A percentile compares a stretch with the other conserved stretches of the same genome.
Conservation (phyloP, 2,797 vertebrate genomes). For the Alauda arvensis region DNA sequence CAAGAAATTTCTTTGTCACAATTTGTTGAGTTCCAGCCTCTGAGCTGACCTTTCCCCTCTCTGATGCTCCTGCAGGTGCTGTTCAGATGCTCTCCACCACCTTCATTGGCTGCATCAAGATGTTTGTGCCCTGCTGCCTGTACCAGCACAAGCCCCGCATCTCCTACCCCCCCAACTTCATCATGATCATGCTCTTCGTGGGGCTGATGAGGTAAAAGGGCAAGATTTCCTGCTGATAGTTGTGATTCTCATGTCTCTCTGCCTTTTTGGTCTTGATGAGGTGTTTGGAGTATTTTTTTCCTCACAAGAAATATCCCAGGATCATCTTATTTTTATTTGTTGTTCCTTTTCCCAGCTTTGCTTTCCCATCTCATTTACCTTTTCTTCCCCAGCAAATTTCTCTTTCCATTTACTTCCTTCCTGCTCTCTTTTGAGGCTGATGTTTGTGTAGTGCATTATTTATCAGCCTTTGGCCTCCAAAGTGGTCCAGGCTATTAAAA, state of each 20-base stretch:
- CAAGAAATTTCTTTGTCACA: fast-evolving
- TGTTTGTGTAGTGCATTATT: background rate
- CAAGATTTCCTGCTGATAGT: background rate
- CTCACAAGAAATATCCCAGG: fast-evolving
- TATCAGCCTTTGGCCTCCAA: background rate
- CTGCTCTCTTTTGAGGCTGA: background rate
- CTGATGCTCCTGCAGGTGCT: slow-evolving; percentile 74
- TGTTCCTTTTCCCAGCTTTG: background rate
- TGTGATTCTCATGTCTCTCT: background rate
- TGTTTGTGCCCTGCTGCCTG: slow-evolving; percentile 89
- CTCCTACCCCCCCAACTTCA: slow-evolving; percentile 89
- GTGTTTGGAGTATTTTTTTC: background rate
- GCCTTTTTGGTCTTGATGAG: background rate
- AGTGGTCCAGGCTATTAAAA: background rate
- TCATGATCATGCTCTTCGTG: slow-evolving; percentile 96
- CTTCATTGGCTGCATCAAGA: slow-evolving; percentile 88
- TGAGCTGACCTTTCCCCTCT: background rate
- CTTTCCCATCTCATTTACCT: background rate
- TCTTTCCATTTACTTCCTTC: background rate
- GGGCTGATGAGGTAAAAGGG: slow-evolving; percentile 88
- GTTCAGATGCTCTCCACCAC: slow-evolving; percentile 95
- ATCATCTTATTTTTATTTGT: background rate
- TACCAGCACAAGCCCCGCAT: slow-evolving; percentile 88
- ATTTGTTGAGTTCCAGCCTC: background rate
- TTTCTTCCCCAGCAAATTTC: background rate